Conservation (phyloP, 2,797 vertebrate genomes). For the Helicolenus hilgendorfi region DNA sequence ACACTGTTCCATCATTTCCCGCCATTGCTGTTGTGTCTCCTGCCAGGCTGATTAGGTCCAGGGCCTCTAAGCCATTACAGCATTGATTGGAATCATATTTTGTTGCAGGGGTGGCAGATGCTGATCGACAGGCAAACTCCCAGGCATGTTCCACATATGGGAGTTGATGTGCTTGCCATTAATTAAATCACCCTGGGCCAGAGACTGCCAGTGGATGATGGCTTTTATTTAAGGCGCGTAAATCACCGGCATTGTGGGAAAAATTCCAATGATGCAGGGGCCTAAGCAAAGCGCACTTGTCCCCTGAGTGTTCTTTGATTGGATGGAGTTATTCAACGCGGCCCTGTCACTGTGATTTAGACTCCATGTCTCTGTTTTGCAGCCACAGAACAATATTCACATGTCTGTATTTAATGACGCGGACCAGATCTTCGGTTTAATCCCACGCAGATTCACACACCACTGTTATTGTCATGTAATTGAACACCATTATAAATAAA, state of each 20-base stretch:
- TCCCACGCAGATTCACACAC: neutral
- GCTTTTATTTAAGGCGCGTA: slow-evolving; percentile 70
- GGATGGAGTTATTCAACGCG: slow-evolving; percentile 30
- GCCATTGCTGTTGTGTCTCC: slow-evolving; percentile 31
- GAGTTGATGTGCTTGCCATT: slow-evolving; percentile 67
- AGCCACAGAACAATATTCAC: slow-evolving; percentile 3
- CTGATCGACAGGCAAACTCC: slow-evolving; percentile 79
- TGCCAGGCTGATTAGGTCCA: slow-evolving; percentile 72
- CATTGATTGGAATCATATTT: slow-evolving; percentile 85
- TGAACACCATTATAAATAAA: neutral
- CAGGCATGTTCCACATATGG: slow-evolving; percentile 79
- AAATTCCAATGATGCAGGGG: slow-evolving; percentile 44
- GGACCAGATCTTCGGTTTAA: slow-evolving; percentile 7
- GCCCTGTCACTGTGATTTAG: slow-evolving; percentile 38
- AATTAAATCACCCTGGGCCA: slow-evolving; percentile 71
- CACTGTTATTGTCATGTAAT: neutral
- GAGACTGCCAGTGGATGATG: slow-evolving; percentile 58
- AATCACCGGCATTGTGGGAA: slow-evolving; percentile 56
- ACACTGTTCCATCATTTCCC: slow-evolving; percentile 52
- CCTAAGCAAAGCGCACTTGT: slow-evolving; percentile 12
- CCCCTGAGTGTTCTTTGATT: slow-evolving; percentile 55
- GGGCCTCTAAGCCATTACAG: slow-evolving; percentile 67
- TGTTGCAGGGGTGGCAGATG: slow-evolving; percentile 67
- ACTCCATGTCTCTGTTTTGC: slow-evolving; percentile 3
- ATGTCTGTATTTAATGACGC: slow-evolving; percentile 8